Evolutionary conservation across 1,140 invertebrate species (phyloP).

Genomic region (Wasmannia auropunctata): DNA sequence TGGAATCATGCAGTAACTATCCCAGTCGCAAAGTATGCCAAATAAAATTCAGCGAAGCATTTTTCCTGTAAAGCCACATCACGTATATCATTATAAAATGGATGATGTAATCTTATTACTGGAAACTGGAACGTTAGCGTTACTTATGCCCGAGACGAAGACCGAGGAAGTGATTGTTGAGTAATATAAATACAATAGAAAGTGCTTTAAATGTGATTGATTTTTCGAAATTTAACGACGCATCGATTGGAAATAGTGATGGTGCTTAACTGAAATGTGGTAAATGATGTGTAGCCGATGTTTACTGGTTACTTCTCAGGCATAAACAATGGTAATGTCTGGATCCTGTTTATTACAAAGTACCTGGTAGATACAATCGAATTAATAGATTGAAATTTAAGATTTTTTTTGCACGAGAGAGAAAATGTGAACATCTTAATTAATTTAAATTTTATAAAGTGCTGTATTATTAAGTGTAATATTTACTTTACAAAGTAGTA

Average conservation of each 20-base stretch:
- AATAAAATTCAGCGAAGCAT: conserved; percentile 62
- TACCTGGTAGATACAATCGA: conserved; percentile 83
- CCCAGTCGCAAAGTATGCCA: conserved; percentile 65
- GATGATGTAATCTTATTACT: conserved; percentile 68
- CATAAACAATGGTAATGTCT: conserved; percentile 10
- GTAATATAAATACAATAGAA: neutral
- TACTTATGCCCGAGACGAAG: conserved; percentile 5
- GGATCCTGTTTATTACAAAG: conserved; percentile 79
- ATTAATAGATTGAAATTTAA: conserved; percentile 78
- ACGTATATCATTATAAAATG: conserved; percentile 69
- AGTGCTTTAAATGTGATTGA: neutral
- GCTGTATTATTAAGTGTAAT: conserved; percentile 47
- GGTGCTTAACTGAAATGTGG: neutral
- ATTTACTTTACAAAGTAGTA: conserved; percentile 54
- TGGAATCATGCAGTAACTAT: conserved; percentile 51
- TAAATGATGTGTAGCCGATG: neutral
- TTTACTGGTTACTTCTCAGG: neutral
- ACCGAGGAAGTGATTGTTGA: neutral
- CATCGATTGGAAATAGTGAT: neutral
- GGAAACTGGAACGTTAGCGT: conserved; percentile 30
- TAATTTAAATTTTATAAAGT: conserved; percentile 63
- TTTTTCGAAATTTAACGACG: conserved; percentile 9
- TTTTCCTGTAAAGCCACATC: conserved; percentile 65
- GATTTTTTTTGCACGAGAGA: conserved; percentile 51
- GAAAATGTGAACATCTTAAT: conserved; percentile 49